Evolutionary conservation across 2,888 invertebrate species (phyloP).

Genomic region (Schrankia costaestrigalis): DNA sequence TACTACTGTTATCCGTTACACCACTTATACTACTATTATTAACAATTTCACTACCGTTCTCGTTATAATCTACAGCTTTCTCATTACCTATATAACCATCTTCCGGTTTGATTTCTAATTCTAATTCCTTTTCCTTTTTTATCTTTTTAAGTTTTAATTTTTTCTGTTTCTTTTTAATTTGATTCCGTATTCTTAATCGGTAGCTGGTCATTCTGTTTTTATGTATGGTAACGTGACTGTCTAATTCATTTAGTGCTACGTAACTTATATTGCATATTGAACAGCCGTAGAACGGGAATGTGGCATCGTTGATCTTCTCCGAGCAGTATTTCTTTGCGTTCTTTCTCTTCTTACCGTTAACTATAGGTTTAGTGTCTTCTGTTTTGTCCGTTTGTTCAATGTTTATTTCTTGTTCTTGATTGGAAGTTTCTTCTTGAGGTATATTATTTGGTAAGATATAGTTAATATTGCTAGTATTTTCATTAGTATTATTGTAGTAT

Average conservation of each 20-base stretch:
- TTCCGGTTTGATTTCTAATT: constrained; percentile 66
- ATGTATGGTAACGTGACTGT: constrained; percentile 60
- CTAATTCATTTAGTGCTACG: constrained; percentile 47
- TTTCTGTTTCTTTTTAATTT: constrained; percentile 52
- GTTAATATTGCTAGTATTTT: constrained; percentile 1
- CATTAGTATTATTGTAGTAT: constrained; percentile 13
- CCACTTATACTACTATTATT: constrained; percentile 1
- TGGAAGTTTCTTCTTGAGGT: neutral
- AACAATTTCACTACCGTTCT: constrained; percentile 6
- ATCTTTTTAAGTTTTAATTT: constrained; percentile 49
- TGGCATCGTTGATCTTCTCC: constrained; percentile 57
- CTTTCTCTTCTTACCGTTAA: constrained; percentile 21
- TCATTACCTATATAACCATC: constrained; percentile 68
- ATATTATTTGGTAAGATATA: constrained; percentile 4
- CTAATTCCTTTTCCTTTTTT: constrained; percentile 37
- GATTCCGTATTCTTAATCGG: constrained; percentile 57
- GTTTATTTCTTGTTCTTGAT: neutral
- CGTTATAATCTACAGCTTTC: constrained; percentile 42
- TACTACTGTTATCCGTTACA: constrained; percentile 11
- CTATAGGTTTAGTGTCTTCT: constrained; percentile 30
- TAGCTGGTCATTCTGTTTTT: constrained; percentile 68
- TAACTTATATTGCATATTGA: constrained; percentile 63
- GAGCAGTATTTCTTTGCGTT: constrained; percentile 56
- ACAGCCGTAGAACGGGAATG: constrained; percentile 67
- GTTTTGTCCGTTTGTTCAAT: constrained; percentile 3